These are phyloP conservation scores for Thalassoma bifasciatum DNA, from an alignment of 2,113 vertebrate species.

Conservation along the genomic window DNA sequence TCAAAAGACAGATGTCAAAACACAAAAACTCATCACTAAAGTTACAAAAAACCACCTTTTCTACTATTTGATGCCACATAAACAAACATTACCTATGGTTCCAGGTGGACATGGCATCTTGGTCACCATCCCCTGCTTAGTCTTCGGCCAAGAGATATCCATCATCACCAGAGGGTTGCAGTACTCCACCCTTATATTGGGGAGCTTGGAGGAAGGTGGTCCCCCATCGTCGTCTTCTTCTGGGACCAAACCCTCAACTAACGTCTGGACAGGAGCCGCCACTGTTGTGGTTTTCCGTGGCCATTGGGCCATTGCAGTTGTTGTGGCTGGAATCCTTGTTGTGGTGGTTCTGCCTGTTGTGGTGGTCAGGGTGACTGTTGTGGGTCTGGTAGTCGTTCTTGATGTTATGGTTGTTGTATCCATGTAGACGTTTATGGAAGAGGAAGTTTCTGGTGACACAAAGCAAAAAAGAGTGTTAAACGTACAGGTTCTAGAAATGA, in stretches of 20 bases:
- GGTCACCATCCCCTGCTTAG: constrained; percentile 87
- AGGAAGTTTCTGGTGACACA: constrained; percentile 83
- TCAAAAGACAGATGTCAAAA: too few species aligned
- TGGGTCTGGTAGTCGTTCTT: constrained; percentile 82
- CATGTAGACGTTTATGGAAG: constrained; percentile 85
- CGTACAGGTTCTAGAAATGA: not conserved
- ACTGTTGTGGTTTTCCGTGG: constrained; percentile 83
- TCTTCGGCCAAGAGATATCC: constrained; percentile 93
- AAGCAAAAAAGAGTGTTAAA: constrained; percentile 7
- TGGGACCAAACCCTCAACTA: constrained; percentile 70
- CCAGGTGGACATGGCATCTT: constrained; percentile 92
- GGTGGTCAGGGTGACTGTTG: constrained; percentile 70
- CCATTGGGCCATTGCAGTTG: constrained; percentile 68
- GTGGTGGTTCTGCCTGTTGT: constrained; percentile 74
- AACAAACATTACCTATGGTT: constrained; percentile 84
- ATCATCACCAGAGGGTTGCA: constrained; percentile 89
- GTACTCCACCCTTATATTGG: constrained; percentile 86
- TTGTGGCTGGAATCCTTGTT: constrained; percentile 79
- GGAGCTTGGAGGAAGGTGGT: constrained; percentile 87
- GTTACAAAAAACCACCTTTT: too few species aligned
- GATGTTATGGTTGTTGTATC: constrained; percentile 81
- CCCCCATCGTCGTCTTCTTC: constrained; percentile 74
- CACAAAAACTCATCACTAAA: too few species aligned
- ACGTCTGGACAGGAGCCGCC: constrained; percentile 56
- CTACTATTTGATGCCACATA: not conserved